A percentile compares a stretch with the other conserved stretches of the same genome.
Evolutionary conservation across 2,113 vertebrate species (phyloP).

Genomic region (Cygnus buccinator): DNA sequence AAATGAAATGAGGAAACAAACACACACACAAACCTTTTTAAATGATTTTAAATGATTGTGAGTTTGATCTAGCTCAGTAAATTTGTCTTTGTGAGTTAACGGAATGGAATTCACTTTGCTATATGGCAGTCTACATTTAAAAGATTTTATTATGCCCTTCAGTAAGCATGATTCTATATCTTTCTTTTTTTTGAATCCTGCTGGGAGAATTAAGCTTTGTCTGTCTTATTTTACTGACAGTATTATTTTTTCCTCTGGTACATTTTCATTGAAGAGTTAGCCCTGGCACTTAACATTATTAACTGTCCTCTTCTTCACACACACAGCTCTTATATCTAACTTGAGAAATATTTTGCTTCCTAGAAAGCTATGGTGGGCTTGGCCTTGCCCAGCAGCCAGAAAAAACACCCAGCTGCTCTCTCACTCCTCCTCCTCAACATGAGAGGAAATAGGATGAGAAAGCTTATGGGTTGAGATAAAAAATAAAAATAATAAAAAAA

Average conservation of each 20-base stretch:
- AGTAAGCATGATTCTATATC: neutral
- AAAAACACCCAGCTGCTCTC: neutral
- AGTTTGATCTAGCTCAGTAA: neutral
- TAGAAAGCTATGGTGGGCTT: neutral
- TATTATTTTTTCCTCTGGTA: neutral
- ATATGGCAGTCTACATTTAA: neutral
- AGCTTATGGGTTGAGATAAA: neutral
- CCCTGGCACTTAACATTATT: neutral
- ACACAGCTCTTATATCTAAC: neutral
- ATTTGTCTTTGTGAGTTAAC: slow-evolving; percentile 32
- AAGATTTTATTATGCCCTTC: neutral
- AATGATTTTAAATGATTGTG: slow-evolving; percentile 22
- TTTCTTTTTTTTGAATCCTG: neutral
- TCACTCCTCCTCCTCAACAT: neutral
- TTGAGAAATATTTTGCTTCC: neutral
- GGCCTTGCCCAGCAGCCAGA: neutral
- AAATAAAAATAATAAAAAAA: no score
- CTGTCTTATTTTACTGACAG: neutral
- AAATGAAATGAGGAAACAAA: slow-evolving; percentile 7
- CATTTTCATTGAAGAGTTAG: neutral
- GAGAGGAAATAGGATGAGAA: neutral
- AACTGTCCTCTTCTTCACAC: neutral
- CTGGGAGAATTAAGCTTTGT: neutral
- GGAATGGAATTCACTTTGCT: neutral
- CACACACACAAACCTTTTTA: neutral